Percentiles rank a stretch among this genome's conserved stretches.
These are phyloP conservation scores for Biston betularia DNA, from an alignment of 2,888 invertebrate genomes.

Conservation along the genomic window DNA sequence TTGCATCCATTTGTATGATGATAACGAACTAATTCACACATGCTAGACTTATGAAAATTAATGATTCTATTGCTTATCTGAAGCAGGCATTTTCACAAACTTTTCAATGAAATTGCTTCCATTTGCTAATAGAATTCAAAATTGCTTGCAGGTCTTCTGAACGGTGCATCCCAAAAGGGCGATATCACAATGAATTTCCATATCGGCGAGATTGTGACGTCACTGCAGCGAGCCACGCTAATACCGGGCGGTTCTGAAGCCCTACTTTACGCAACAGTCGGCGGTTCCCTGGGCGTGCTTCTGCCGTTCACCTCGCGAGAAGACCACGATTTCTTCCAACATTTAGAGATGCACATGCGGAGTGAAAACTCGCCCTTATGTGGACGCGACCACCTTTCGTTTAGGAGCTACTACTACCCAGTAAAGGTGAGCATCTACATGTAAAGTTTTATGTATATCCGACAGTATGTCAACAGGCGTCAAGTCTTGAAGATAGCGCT, in stretches of 20 bases:
- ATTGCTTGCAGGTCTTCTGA: conserved; percentile 90
- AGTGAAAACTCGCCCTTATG: conserved; percentile 98
- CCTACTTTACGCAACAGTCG: conserved; percentile 97
- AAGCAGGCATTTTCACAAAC: conserved; percentile 9
- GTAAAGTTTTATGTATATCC: conserved; percentile 44
- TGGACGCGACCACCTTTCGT: conserved; percentile 98
- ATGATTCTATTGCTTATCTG: conserved; percentile 76
- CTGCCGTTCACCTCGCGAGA: conserved; percentile 98
- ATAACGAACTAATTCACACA: conserved; percentile 75
- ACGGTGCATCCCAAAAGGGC: conserved; percentile 99
- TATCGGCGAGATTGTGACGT: conserved; percentile 97
- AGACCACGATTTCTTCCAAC: conserved; percentile 99
- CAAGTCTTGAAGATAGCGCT: conserved; percentile 47
- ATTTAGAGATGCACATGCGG: conserved; percentile 99
- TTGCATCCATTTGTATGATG: conserved; percentile 60
- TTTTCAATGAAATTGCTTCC: not conserved
- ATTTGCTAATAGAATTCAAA: not conserved
- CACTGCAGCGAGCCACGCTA: conserved; percentile 97
- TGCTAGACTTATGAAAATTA: conserved; percentile 85
- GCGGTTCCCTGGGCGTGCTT: conserved; percentile 97
- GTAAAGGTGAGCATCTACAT: conserved; percentile 89
- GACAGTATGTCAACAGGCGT: conserved; percentile 80
- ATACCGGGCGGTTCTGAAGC: conserved; percentile 99
- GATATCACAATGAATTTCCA: conserved; percentile 97
- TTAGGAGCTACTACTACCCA: conserved; percentile 98